A percentile compares a stretch with the other conserved stretches of the same genome.
Evolutionary conservation across 2,113 vertebrate species (phyloP).

Genomic region (Amphiprion percula): DNA sequence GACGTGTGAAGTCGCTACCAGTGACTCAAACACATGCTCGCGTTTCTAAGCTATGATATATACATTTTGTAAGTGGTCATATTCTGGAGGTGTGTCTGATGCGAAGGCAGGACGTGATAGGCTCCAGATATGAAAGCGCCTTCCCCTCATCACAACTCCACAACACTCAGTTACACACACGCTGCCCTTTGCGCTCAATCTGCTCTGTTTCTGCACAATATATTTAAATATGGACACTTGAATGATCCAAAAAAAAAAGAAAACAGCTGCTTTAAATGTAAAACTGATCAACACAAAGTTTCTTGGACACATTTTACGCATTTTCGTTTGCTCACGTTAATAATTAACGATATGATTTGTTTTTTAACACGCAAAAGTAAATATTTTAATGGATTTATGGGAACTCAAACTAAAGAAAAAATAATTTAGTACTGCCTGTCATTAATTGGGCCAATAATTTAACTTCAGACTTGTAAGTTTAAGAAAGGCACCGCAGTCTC

Average conservation of each 20-base stretch:
- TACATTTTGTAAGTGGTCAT: constrained; percentile 79
- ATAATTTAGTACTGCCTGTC: not conserved
- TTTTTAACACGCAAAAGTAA: not conserved
- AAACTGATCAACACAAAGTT: too few species aligned
- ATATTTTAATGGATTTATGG: too few species aligned
- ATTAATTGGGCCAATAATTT: not conserved
- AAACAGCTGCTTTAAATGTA: too few species aligned
- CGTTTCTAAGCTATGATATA: constrained; percentile 79
- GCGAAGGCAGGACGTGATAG: constrained; percentile 72
- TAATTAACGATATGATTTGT: not conserved
- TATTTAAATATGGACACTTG: not conserved
- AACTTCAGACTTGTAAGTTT: not conserved
- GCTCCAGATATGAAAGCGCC: constrained; percentile 62
- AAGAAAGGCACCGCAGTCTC: not conserved
- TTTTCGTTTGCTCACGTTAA: not conserved
- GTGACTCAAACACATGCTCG: constrained; percentile 70
- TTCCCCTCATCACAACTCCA: constrained; percentile 36
- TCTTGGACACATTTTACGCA: too few species aligned
- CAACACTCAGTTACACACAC: not conserved
- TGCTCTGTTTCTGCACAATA: not conserved
- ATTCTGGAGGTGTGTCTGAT: constrained; percentile 77
- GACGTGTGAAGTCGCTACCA: constrained; percentile 57
- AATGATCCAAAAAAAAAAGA: not conserved
- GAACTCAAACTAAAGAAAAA: too few species aligned
- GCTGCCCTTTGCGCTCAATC: not conserved